Base-by-base conservation (phyloP, 2,888 invertebrate species). In the Caradrina kadenii region DNA sequence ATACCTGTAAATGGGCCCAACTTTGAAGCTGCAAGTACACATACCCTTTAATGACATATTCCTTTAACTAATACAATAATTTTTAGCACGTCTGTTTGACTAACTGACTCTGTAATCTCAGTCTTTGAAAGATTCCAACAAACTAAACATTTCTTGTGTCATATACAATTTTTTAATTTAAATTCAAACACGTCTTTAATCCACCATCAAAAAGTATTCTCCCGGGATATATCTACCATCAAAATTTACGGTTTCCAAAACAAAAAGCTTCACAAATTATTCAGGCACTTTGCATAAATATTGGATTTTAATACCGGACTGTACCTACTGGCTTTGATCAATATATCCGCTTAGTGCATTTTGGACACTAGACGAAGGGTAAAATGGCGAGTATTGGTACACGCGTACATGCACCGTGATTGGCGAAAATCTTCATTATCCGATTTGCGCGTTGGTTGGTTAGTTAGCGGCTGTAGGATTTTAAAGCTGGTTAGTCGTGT, bases 341-440 rank as follows among this genome's bases (percentile, higher is more conserved):
- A 76, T 78, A 79, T 77, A 84, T 86, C 85, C 85, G 86, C 83
- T 88, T 83, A 86, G 80, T 79, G 79, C 73, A 83, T 77, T 74
- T 76, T 73, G 68, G 71, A 69, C 22, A 52, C 54, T 69, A 70
- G 70, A 86, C 82, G 87, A 86, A 86, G 83, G 82, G 67, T 82
- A 78, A 80, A 82, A 83, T 81, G 67, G 81, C 78, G 75, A 73
- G 70, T 76, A 83, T 66, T 76, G 79, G 69, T 76, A 81, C 77
- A 84, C 66, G 83, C 81, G 79, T 86, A 82, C 85, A 65, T 74
- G 76, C 74, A 71, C 73, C 63, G 55, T 79, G 74, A 80, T 82
- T 74, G 78, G 61, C 49, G 74, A 69, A 79, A 80, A 77, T 80
- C 73, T 73, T 76, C 67, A 77, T 67, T 77, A 76, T 82, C 72